A percentile compares a stretch with the other conserved stretches of the same genome.
Evolutionary conservation across 1,140 invertebrate species (phyloP).

Genomic region (Dolichoris vasculosae): DNA sequence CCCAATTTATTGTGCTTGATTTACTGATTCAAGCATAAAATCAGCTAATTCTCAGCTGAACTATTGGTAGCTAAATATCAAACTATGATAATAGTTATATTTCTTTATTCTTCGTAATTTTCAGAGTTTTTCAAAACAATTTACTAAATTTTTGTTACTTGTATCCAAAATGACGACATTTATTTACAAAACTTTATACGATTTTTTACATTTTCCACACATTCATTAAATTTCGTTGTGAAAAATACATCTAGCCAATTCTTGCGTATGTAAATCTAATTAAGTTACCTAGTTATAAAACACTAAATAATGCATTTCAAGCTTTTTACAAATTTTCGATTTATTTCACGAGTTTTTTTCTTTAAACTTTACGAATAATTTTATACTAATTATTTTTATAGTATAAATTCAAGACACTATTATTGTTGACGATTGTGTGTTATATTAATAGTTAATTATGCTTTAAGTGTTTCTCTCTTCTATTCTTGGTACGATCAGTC

Average conservation of each 20-base stretch:
- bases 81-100: not conserved
- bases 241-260: not conserved
- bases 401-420: not conserved
- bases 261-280: conserved; percentile 19
- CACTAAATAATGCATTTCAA: not conserved
- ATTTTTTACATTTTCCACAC: not conserved
- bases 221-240: not conserved
- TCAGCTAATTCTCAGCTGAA: not conserved
- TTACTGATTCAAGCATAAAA: not conserved
- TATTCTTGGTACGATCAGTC: conserved; percentile 7
- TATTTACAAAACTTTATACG: not conserved
- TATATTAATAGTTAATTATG: not conserved
- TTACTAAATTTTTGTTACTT: not conserved
- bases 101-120: not conserved
- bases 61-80: not conserved
- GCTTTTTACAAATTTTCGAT: not conserved
- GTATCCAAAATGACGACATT: not conserved
- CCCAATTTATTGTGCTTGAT: not conserved
- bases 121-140: not conserved
- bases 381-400: not conserved
- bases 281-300: conserved; percentile 2
- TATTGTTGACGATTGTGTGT: not conserved
- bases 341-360: not conserved
- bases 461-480: not conserved
- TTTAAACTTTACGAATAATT: not conserved